A percentile compares a stretch with the other conserved stretches of the same genome.
Conservation (phyloP, 1,140 invertebrate genomes). For the Hylyphantes graminicola region DNA sequence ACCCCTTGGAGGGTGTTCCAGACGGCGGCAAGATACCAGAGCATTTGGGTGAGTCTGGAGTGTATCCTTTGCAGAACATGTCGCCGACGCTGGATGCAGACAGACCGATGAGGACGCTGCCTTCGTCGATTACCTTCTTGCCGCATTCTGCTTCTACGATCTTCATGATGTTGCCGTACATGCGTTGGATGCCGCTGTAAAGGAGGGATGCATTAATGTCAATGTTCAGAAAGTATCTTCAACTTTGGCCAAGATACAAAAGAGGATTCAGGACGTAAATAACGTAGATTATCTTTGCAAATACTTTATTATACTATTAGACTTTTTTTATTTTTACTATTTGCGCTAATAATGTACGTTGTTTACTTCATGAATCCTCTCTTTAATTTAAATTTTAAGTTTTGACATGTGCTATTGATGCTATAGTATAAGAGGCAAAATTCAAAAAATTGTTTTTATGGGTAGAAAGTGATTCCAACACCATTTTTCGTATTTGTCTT, state of each 20-base stretch:
- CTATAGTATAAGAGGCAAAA: too few relatives aligned
- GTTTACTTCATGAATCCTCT: too few relatives aligned
- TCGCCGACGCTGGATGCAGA: slow-evolving; percentile 39
- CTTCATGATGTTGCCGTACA: slow-evolving; percentile 26
- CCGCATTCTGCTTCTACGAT: slow-evolving; percentile 45
- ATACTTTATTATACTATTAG: background rate
- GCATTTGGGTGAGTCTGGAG: slow-evolving; percentile 19
- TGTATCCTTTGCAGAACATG: slow-evolving; percentile 53
- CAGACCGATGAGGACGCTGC: slow-evolving; percentile 41
- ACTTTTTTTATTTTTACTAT: background rate
- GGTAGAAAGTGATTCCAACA: too few relatives aligned
- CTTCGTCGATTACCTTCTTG: slow-evolving; percentile 35
- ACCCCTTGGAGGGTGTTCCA: slow-evolving; percentile 38
- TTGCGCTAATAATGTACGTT: too few relatives aligned
- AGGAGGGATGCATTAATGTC: background rate
- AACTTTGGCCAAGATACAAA: too few relatives aligned
- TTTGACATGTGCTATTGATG: too few relatives aligned
- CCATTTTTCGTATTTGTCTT: too few relatives aligned
- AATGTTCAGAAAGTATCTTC: too few relatives aligned
- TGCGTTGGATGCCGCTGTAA: slow-evolving; percentile 40
- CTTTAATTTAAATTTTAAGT: too few relatives aligned
- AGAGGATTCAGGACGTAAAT: too few relatives aligned
- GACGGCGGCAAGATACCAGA: slow-evolving; percentile 18
- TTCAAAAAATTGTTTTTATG: too few relatives aligned
- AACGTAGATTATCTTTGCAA: background rate